Evolutionary conservation across 2,113 vertebrate species (phyloP).

Genomic region (Equus quagga): DNA sequence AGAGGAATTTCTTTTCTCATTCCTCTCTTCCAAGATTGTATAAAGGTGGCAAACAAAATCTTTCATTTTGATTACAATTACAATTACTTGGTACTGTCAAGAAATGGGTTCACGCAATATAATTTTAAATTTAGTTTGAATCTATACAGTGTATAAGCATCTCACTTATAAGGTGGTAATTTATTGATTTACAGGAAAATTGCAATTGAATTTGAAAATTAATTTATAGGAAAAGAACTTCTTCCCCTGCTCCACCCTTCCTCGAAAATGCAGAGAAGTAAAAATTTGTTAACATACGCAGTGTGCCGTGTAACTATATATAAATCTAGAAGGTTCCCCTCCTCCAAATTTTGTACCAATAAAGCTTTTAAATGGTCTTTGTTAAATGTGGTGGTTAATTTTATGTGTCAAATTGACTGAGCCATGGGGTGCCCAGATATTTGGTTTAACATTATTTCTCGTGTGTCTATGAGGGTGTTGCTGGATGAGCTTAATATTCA

Average conservation of each 20-base stretch:
- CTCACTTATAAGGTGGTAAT: not conserved
- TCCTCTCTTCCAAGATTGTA: not conserved
- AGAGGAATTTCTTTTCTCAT: not conserved
- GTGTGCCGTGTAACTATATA: not conserved
- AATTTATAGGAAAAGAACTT: not conserved
- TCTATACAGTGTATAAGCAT: not conserved
- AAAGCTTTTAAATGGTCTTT: not conserved
- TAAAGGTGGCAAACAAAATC: not conserved
- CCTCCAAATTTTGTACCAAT: not conserved
- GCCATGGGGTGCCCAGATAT: not conserved
- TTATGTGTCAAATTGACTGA: not conserved
- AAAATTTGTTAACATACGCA: not conserved
- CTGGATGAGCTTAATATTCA: not conserved
- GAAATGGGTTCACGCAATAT: not conserved
- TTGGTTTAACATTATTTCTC: not conserved
- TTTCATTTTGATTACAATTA: not conserved
- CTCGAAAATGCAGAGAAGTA: not conserved
- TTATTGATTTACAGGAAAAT: not conserved
- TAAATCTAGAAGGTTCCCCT: not conserved
- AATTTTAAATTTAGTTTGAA: not conserved
- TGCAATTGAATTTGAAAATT: not conserved
- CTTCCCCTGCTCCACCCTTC: not conserved
- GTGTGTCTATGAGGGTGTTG: not conserved
- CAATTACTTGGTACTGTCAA: not conserved
- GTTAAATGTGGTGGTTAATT: not conserved